Evolutionary conservation across 2,113 vertebrate species (phyloP), one percentile per base, ranked within the genome.

Genomic region (Prunella fulvescens): DNA sequence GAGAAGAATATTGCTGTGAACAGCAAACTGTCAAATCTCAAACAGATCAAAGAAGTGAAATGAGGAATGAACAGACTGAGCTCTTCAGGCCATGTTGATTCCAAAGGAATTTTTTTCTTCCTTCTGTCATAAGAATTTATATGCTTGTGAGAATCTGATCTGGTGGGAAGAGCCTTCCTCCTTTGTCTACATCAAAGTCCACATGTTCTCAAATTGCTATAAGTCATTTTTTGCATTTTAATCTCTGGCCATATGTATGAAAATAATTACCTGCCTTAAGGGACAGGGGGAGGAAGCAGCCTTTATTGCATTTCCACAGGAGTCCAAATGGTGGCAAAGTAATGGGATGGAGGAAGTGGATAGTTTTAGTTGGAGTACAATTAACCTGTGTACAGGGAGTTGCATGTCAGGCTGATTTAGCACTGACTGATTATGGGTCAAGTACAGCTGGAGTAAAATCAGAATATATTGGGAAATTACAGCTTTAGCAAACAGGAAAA

Each of bases 171-270:
- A 91, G 77, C 31, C 81, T 87, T 95, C 88, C 72, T 93, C 81
- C 93, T 97, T 87, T 89, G 85, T 86, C 28, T 54, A 96, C 97
- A 97, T 98, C 97, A 98, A 98, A 98, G 98, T 83, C 64, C 91
- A 24, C 76, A 60, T 86, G 94, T 97, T 96, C 86, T 94, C 54
- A 76, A 81, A 40, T 81, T 92, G 67, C 96, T 95, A 19, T 81
- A 89, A 97, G 89, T 93, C 44, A 90, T 91, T 92, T 91, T 95
- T 89, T 92, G 85, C 82, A 95, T 97, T 97, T 97, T 91, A 94
- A 87, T 95, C 84, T 25, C 83, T 12, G 94, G 82, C 84, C 85
- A 93, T 69, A 83, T 77, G 84, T 84, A 94, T 72, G 82, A 87
- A 95, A 93, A 96, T 89, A 96, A 96, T 91, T 90, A 93, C 85